Base-by-base conservation (phyloP, 2,888 invertebrate species). In the Polietes domitor region DNA sequence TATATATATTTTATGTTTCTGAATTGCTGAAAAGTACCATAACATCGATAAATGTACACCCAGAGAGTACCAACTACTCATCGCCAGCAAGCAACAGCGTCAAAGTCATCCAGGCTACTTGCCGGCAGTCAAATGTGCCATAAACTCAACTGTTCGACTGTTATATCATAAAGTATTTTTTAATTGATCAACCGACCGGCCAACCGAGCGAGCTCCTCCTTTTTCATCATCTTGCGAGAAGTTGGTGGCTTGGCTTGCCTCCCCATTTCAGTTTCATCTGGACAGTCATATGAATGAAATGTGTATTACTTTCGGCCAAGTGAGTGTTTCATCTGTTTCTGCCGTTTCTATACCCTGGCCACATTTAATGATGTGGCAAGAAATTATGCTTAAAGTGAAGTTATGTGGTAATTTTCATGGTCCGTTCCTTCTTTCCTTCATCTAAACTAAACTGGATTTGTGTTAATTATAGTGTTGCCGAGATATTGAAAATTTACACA, bases 91-190 rank as follows among this genome's bases (percentile, higher is more conserved):
- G 24, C 24, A 61, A 32, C 41, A 41, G 15, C 41, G 15, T n/a
- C 47, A n/a, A 12, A n/a, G 47, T 5, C 47, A 47, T 47, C 1
- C n/a, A 47, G 2, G 47, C n/a, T 7, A 41, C 41, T 12, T 4
- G 41, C 41, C 9, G 41, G 2, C 12, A 41, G 41, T 32, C 41
- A 41, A 41, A 6, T 32, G 41, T 41, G 41, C 41, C 41, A 41
- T 41, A 19, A 19, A 65, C 65, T 68, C 21, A 19, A 26, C 21
- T 41, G 21, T 3, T 32, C 17, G 7, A 63, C 32, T 70, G 73
- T 78, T 72, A 82, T 80, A 85, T 85, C 83, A 47, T 82, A 85
- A 86, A 86, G 82, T 82, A 86, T 80, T 80, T 85, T 86, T 83
- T 86, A 85, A 85, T 85, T 86, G 86, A 82, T 85, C 65, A 63